Percentiles rank a stretch among this genome's conserved stretches.
Evolutionary conservation across 2,888 invertebrate species (phyloP).

Genomic region (Tuberolachnus salignus): DNA sequence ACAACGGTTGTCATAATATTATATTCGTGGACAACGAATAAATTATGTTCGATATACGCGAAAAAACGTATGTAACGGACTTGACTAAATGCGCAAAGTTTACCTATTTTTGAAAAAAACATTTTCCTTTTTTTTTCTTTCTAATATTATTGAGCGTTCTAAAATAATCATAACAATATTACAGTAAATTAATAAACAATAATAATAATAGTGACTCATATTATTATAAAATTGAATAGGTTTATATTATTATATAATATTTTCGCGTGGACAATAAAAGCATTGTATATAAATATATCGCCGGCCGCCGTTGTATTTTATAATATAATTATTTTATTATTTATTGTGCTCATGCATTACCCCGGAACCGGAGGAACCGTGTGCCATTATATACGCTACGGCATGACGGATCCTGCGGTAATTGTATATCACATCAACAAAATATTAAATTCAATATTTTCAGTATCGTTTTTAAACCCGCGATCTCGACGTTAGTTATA

Average conservation of each 20-base stretch:
- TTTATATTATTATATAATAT: no score
- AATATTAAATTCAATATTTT: no score
- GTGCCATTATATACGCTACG: not conserved
- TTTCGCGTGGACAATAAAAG: not conserved
- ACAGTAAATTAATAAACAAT: not conserved
- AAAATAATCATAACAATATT: no score
- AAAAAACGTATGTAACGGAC: constrained; percentile 5
- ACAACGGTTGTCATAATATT: not conserved
- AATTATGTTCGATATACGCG: not conserved
- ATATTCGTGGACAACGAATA: not conserved
- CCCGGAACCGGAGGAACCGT: not conserved
- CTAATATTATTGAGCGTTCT: no score
- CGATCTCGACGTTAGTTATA: no score
- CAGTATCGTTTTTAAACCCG: no score
- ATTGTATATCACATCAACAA: no score
- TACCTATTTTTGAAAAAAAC: not conserved
- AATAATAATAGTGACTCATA: not conserved
- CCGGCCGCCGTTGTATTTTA: not conserved
- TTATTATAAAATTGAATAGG: no score
- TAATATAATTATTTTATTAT: not conserved
- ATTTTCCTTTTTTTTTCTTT: no score
- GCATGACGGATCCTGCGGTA: not conserved
- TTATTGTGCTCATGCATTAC: not conserved
- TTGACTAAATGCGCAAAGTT: not conserved
- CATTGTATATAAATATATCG: not conserved